Evolutionary conservation across 2,113 vertebrate species (phyloP).

Genomic region (Polypterus bichir): DNA sequence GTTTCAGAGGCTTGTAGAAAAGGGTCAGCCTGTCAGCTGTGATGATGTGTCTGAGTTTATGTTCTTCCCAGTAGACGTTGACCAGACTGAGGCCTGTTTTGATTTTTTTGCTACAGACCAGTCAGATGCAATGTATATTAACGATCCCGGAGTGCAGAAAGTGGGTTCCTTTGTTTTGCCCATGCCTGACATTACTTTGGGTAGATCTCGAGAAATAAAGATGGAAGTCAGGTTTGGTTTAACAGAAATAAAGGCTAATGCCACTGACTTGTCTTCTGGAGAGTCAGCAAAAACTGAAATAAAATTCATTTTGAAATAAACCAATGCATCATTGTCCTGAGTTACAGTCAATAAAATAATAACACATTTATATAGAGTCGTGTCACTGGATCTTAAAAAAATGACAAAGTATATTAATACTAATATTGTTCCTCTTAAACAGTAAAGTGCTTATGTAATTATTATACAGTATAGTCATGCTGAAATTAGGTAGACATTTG

Average conservation of each 20-base stretch:
- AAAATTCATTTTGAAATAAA: too few relatives aligned
- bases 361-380: too few relatives aligned
- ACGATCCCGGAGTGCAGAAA: constrained; percentile 9
- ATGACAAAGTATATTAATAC: too few relatives aligned
- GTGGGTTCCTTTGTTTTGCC: constrained; percentile 3
- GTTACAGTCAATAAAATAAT: too few relatives aligned
- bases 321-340: too few relatives aligned
- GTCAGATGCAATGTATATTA: constrained; percentile 10
- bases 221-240: constrained; percentile 20
- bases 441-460: too few relatives aligned
- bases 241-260: constrained; percentile 21
- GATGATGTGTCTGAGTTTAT: constrained; percentile 10
- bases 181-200: constrained; percentile 1
- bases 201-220: neutral
- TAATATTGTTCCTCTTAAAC: too few relatives aligned
- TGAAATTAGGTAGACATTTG: too few relatives aligned
- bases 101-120: constrained; percentile 18
- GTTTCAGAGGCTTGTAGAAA: constrained; percentile 12
- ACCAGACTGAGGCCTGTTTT: neutral
- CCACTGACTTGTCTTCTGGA: constrained; percentile 7
- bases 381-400: too few relatives aligned
- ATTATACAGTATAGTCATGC: too few relatives aligned
- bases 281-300: too few relatives aligned
- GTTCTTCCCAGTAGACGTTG: neutral
- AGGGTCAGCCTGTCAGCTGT: constrained; percentile 13